Evolutionary conservation across 2,113 vertebrate species (phyloP), one percentile per base, ranked within the genome.

Genomic region (Lophotis ruficrista): DNA sequence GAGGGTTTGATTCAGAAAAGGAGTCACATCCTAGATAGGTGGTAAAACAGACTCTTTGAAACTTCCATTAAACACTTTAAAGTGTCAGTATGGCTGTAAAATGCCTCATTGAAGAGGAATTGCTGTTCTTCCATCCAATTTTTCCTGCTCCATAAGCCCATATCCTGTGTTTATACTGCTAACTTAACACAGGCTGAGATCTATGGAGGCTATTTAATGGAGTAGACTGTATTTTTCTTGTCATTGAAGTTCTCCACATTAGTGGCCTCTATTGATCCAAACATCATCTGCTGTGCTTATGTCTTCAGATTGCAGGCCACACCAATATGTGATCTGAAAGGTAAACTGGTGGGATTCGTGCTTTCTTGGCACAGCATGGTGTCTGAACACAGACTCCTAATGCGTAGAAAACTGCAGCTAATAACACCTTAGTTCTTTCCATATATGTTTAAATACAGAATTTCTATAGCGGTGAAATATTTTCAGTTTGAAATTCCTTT

Each of bases 221-320:
- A 96, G 80, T 91, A 89, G 89, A 77, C 91, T 92, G 87, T 92
- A 94, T 95, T 95, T 96, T 96, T 96, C 92, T 96, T 95, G 90
- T 93, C 96, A 79, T 3, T 95, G 73, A 91, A 89, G 91, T 94
- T 96, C 96, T 94, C 30, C 54, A 54, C 65, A 43, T 92, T 95
- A 93, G 89, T 92, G 95, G 83, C 91, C 77, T 85, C 89, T 94
- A 96, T 96, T 95, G 95, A 96, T 96, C 89, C 65, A 82, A 50
- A 47, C 65, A 95, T 95, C 89, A 82, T 83, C 86, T 94, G 37
- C 61, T 86, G 83, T 90, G 76, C 82, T 95, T 25, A 47, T 70
- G 89, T 81, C 89, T 79, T 94, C 90, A 45, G 22, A 9, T 60
- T 81, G 73, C 72, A 93, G 83, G 54, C 87, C 57, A 57, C 73